A percentile compares a stretch with the other conserved stretches of the same genome.
Evolutionary conservation across 2,888 invertebrate species (phyloP).

Genomic region (Nyleta sp.): DNA sequence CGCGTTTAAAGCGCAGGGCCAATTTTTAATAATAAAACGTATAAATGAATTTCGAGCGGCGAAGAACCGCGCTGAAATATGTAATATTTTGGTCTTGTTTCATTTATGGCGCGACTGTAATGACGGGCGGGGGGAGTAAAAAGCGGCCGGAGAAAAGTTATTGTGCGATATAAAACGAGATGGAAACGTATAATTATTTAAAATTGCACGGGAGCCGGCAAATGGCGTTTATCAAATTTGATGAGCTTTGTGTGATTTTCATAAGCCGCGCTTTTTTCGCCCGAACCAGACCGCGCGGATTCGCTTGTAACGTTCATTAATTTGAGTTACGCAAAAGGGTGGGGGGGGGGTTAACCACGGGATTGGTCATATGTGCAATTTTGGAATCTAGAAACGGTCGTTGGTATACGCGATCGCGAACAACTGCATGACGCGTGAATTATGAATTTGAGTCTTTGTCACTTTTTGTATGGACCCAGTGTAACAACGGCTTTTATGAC

Average conservation of each 20-base stretch:
- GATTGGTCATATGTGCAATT: neutral
- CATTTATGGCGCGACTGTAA: slow-evolving; percentile 49
- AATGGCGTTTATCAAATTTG: slow-evolving; percentile 53
- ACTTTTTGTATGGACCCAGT: too few species aligned
- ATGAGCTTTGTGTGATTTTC: slow-evolving; percentile 49
- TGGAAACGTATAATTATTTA: slow-evolving; percentile 58
- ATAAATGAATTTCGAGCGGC: slow-evolving; percentile 49
- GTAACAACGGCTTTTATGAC: too few species aligned
- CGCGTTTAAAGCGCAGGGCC: slow-evolving; percentile 37
- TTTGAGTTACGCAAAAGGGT: slow-evolving; percentile 22
- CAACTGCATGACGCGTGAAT: too few species aligned
- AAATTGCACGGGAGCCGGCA: slow-evolving; percentile 32
- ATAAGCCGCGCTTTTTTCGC: slow-evolving; percentile 42
- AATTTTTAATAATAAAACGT: slow-evolving; percentile 60
- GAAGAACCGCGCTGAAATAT: slow-evolving; percentile 47
- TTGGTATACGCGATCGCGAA: neutral
- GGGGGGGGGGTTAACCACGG: neutral
- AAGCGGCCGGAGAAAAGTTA: slow-evolving; percentile 47
- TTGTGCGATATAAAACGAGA: slow-evolving; percentile 52
- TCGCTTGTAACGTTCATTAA: slow-evolving; percentile 37
- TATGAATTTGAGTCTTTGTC: too few species aligned
- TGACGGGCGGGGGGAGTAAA: slow-evolving; percentile 41
- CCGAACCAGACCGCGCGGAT: neutral
- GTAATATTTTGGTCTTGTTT: slow-evolving; percentile 54
- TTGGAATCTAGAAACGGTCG: too few species aligned